phyloP scores from a whole-genome alignment of 2,113 vertebrate species.

The Mormyrus iriodes region DNA sequence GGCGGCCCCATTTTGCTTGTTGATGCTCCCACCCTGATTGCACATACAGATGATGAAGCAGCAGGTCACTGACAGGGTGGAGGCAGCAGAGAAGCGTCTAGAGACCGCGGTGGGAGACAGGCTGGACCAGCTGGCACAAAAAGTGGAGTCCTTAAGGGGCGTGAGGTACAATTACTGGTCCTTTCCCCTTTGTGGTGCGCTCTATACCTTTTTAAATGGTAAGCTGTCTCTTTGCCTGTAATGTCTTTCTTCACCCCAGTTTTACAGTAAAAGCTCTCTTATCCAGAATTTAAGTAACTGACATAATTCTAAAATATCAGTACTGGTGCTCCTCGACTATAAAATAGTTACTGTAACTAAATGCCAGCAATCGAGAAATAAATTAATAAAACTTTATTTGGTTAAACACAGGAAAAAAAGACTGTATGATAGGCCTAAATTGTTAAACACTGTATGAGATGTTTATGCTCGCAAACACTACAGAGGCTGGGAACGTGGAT shows the following conservation, averaged over 20 bases:
- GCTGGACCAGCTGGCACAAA: conserved; percentile 48
- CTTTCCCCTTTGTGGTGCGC: neutral
- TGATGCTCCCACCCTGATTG: neutral
- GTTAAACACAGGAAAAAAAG: neutral
- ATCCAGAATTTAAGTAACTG: neutral
- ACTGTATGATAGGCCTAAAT: neutral
- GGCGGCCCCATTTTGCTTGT: neutral
- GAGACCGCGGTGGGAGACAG: conserved; percentile 40
- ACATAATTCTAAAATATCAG: neutral
- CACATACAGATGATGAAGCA: conserved; percentile 53
- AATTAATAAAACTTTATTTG: neutral
- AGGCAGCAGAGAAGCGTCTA: conserved; percentile 46
- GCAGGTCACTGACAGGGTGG: conserved; percentile 40
- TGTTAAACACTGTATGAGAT: neutral
- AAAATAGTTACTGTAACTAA: neutral
- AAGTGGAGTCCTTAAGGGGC: conserved; percentile 53
- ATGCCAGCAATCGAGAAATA: neutral
- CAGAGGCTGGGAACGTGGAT: neutral
- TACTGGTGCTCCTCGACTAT: neutral
- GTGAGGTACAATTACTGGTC: conserved; percentile 39
- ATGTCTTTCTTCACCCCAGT: neutral
- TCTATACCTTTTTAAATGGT: neutral
- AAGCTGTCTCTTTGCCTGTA: neutral
- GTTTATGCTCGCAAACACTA: neutral
- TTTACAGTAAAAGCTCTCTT: neutral